phyloP scores from a whole-genome alignment of 1,140 invertebrate species.

The Leptestheria dahalacensis region DNA sequence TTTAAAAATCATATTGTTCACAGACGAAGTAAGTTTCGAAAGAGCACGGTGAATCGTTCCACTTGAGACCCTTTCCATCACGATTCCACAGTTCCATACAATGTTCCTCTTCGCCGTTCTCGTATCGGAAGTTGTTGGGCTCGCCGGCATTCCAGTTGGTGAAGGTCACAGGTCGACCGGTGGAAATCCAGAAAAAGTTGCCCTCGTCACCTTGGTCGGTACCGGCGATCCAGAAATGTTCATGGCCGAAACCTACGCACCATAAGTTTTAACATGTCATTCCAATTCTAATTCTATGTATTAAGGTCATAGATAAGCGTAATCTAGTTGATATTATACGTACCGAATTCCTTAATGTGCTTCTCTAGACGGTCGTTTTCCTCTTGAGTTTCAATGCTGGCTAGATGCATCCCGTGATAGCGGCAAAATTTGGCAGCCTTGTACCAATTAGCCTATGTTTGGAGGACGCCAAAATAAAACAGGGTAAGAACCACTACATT shows the following conservation, averaged over 20 bases:
- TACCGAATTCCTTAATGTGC: constrained; percentile 63
- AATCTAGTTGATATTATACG: constrained; percentile 19
- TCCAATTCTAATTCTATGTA: background rate
- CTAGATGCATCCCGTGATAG: constrained; percentile 80
- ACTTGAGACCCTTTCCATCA: constrained; percentile 75
- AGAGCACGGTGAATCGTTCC: constrained; percentile 83
- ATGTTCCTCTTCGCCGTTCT: constrained; percentile 82
- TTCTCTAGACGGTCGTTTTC: constrained; percentile 74
- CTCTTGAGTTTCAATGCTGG: constrained; percentile 70
- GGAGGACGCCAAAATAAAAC: background rate
- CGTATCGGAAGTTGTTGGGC: constrained; percentile 80
- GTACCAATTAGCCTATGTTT: constrained; percentile 74
- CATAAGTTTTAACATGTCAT: constrained; percentile 9
- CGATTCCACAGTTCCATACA: constrained; percentile 80
- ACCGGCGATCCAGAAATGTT: constrained; percentile 84
- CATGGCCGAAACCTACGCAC: constrained; percentile 57
- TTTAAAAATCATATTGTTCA: constrained; percentile 32
- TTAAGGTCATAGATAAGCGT: background rate
- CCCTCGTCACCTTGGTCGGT: constrained; percentile 80
- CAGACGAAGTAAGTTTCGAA: constrained; percentile 85
- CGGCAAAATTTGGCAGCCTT: constrained; percentile 76
- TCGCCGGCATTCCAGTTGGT: constrained; percentile 85
- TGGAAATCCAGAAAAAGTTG: constrained; percentile 83
- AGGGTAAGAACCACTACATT: background rate
- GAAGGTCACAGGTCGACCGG: constrained; percentile 68